Base-by-base conservation (phyloP, 2,888 invertebrate species). In the Xanthia togata region DNA sequence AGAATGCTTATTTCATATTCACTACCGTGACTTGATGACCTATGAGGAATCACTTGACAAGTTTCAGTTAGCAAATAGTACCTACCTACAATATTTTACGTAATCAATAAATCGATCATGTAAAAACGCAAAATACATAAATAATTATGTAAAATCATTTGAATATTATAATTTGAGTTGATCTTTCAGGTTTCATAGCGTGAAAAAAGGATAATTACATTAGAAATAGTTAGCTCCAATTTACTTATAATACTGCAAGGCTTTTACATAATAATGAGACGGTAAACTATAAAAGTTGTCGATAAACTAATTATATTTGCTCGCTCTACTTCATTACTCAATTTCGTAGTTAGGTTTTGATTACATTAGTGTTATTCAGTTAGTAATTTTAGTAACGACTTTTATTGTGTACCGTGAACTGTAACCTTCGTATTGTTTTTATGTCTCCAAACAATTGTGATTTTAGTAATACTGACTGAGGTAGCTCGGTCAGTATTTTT, bases 11-110 rank as follows among this genome's bases (percentile, higher is more conserved):
- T 72, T 72, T 79, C 44, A 44, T 73, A 73, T 17, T 63, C 44
- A 70, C 26, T 74, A 55, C 47, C 68, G 69, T 74, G 64, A 84
- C 73, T 73, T 70, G 57, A 70, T 70, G 82, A 73, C 35, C 69
- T 73, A n/a, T 77, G 82, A 60, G 55, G 67, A 65, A 57, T 70
- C n/a, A 57, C 50, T 81, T 76, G 44, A 26, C 20, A 35, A 9
- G 41, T 53, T 68, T 11, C 0, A 68, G 50, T 26, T 44, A 53
- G 5, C 5, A 35, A 23, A 59, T 44, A 65, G 20, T 53, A 53
- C 11, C 9, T 53, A 53, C 11, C 9, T 23, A 26, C 26, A 63
- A 44, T 63, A 14, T 73, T 23, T 23, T 23, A 53, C 1, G 1
- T 53, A 57, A 57, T 57, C 14, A 57, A 57, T 57, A 26, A 14